These are phyloP conservation scores for Apodemus sylvaticus DNA, from an alignment of 2,113 vertebrate species.

Conservation along the genomic window DNA sequence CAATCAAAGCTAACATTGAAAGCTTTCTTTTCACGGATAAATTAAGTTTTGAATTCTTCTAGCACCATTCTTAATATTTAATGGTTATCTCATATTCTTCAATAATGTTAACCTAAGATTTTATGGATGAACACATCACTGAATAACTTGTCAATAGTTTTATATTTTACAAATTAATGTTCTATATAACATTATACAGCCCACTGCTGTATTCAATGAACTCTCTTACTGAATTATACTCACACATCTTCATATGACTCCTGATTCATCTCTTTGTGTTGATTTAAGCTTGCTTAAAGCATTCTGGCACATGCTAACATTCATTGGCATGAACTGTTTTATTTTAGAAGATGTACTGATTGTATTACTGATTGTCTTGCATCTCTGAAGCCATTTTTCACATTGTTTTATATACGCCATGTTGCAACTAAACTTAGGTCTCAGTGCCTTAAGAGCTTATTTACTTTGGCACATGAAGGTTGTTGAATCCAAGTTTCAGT, in stretches of 20 bases:
- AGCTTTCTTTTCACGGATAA: background rate
- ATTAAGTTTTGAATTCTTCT: background rate
- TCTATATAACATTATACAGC: background rate
- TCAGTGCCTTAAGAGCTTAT: background rate
- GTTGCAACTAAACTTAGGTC: background rate
- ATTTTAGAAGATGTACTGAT: background rate
- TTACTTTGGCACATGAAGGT: background rate
- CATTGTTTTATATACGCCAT: background rate
- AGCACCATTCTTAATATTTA: background rate
- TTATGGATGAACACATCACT: background rate
- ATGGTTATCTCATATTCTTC: background rate
- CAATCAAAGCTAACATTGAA: background rate
- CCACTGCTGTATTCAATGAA: background rate
- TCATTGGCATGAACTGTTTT: background rate
- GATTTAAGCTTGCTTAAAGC: background rate
- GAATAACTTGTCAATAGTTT: background rate
- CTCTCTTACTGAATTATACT: background rate
- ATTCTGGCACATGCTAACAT: background rate
- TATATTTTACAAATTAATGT: background rate
- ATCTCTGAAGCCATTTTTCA: conserved; percentile 20
- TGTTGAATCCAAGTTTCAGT: background rate
- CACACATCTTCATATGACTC: background rate
- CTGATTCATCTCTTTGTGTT: background rate
- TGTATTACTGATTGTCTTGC: background rate
- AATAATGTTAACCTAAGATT: background rate